phyloP scores from a whole-genome alignment of 2,113 vertebrate species.

The Setophaga petechia region DNA sequence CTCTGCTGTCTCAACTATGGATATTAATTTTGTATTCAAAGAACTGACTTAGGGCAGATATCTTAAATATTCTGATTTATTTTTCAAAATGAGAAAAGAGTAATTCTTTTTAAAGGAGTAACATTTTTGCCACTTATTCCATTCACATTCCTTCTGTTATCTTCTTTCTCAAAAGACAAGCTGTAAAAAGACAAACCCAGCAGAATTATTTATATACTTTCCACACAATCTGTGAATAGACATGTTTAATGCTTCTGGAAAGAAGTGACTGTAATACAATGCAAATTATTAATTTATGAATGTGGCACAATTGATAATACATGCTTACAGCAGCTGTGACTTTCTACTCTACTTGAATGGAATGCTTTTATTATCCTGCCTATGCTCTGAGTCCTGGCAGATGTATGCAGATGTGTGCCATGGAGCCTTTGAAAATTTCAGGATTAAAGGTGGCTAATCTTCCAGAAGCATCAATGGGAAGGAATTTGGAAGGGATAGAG shows the following conservation, averaged over 20 bases:
- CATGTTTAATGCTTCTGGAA: slow-evolving; percentile 29
- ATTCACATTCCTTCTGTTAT: slow-evolving; percentile 12
- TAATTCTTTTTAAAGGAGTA: slow-evolving; percentile 6
- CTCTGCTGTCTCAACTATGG: background rate
- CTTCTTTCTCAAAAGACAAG: background rate
- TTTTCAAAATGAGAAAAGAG: background rate
- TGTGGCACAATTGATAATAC: slow-evolving; percentile 14
- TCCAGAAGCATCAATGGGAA: background rate
- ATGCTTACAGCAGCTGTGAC: slow-evolving; percentile 20
- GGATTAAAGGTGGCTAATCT: background rate
- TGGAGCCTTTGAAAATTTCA: background rate
- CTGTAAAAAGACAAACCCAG: background rate
- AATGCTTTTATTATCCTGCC: slow-evolving; percentile 24
- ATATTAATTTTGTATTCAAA: background rate
- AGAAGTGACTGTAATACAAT: slow-evolving; percentile 21
- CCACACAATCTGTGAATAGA: background rate
- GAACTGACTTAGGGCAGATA: background rate
- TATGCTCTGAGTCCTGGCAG: background rate
- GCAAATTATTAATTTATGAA: slow-evolving; percentile 55
- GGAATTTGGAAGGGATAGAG: background rate
- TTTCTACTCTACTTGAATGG: slow-evolving; percentile 27
- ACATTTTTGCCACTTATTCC: background rate
- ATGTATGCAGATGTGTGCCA: background rate
- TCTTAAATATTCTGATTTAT: background rate
- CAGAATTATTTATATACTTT: slow-evolving; percentile 41